phyloP scores from a whole-genome alignment of 2,797 vertebrate genomes.

The Typhlichthys subterraneus region DNA sequence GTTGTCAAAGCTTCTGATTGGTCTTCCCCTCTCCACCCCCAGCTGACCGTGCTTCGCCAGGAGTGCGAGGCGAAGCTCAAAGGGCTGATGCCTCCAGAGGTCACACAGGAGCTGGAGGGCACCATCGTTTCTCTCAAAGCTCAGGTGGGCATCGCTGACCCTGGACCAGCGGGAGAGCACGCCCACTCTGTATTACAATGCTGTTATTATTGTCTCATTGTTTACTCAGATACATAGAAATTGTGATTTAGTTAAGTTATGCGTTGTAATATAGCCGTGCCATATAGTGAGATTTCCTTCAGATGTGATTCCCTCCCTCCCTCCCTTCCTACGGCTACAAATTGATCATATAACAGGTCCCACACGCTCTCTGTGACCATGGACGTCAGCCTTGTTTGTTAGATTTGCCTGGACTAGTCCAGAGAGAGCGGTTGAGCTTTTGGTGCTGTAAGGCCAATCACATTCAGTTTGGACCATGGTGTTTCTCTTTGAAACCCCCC shows the following conservation, averaged over 20 bases:
- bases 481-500: constrained; percentile 15
- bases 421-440: background rate
- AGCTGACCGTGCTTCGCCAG: constrained; percentile 86
- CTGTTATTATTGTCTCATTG: no score
- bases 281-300: no score
- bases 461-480: constrained; percentile 1
- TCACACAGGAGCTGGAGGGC: constrained; percentile 90
- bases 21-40: constrained; percentile 37
- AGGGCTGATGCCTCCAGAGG: constrained; percentile 88
- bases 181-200: no score
- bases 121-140: constrained; percentile 92
- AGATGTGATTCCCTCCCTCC: background rate
- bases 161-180: background rate
- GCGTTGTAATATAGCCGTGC: no score
- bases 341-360: constrained; percentile 6
- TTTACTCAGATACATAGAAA: no score
- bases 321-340: background rate
- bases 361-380: background rate
- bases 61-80: constrained; percentile 88
- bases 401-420: constrained; percentile 10
- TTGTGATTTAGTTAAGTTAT: no score
- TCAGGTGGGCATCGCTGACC: constrained; percentile 80
- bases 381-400: constrained; percentile 16
- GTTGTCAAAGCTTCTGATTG: background rate
- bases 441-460: constrained; percentile 6